Percentiles rank a stretch among this genome's conserved stretches.
Evolutionary conservation across 2,113 vertebrate genomes (phyloP).

Genomic region (Campylomormyrus tamandua): DNA sequence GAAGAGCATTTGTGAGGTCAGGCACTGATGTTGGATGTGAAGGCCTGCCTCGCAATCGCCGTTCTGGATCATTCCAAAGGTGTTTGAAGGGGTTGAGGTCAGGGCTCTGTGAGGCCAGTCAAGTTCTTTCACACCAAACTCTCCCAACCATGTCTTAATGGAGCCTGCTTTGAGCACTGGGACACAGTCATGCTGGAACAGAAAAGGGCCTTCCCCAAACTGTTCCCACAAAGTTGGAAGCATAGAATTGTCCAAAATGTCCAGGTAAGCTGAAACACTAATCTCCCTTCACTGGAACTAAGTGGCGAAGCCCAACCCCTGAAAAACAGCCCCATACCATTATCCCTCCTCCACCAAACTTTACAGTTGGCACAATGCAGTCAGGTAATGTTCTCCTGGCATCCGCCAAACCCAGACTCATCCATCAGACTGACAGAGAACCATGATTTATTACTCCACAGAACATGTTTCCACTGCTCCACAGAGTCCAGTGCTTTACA

Average conservation of each 20-base stretch:
- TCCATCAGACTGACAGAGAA: not conserved
- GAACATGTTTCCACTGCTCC: not conserved
- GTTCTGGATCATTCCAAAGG: not conserved
- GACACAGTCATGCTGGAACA: not conserved
- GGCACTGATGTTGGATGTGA: not conserved
- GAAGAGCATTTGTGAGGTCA: not conserved
- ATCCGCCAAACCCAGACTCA: not conserved
- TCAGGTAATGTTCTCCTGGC: not conserved
- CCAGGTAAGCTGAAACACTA: not conserved
- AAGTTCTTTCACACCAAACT: not conserved
- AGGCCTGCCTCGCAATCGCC: not conserved
- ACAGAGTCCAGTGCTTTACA: not conserved
- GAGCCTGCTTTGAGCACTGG: not conserved
- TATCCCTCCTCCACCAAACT: not conserved
- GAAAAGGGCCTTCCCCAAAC: not conserved
- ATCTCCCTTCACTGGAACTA: not conserved
- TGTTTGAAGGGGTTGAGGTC: not conserved
- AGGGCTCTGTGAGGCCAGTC: not conserved
- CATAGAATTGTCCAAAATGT: not conserved
- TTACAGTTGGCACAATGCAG: not conserved
- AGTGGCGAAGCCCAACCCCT: not conserved
- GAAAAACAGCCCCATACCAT: not conserved
- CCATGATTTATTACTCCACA: not conserved
- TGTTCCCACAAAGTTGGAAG: not conserved
- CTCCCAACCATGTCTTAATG: not conserved